Evolutionary conservation across 2,888 invertebrate genomes (phyloP).

Genomic region (Harmothoe impar): DNA sequence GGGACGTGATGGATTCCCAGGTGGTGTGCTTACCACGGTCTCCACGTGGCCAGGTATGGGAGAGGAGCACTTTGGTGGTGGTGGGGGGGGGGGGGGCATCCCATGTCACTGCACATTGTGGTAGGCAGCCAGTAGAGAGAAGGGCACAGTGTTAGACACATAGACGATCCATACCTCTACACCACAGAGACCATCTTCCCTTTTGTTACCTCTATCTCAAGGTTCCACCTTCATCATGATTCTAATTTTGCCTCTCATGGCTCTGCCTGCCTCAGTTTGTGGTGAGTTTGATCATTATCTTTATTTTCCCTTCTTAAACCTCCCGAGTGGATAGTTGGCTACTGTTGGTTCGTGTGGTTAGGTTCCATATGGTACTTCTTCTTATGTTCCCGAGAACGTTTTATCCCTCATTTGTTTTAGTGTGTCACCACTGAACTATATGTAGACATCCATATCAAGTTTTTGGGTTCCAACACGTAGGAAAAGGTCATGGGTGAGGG

Average conservation of each 20-base stretch:
- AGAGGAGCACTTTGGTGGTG: background rate
- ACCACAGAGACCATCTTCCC: no score
- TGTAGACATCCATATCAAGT: no score
- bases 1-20: constrained; percentile 21
- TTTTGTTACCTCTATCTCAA: background rate
- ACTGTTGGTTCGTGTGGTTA: no score
- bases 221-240: background rate
- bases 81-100: background rate
- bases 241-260: background rate
- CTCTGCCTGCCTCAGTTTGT: background rate
- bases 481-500: no score
- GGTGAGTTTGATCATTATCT: background rate
- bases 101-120: background rate
- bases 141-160: no score
- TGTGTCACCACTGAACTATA: no score
- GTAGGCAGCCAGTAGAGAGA: background rate
- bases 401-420: no score
- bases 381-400: no score
- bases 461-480: no score
- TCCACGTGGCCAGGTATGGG: background rate
- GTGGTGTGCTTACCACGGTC: constrained; percentile 1
- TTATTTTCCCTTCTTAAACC: background rate
- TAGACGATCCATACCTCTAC: no score
- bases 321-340: background rate
- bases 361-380: no score